Conservation (phyloP, 1,140 invertebrate species). For the Trichoplusia ni region DNA sequence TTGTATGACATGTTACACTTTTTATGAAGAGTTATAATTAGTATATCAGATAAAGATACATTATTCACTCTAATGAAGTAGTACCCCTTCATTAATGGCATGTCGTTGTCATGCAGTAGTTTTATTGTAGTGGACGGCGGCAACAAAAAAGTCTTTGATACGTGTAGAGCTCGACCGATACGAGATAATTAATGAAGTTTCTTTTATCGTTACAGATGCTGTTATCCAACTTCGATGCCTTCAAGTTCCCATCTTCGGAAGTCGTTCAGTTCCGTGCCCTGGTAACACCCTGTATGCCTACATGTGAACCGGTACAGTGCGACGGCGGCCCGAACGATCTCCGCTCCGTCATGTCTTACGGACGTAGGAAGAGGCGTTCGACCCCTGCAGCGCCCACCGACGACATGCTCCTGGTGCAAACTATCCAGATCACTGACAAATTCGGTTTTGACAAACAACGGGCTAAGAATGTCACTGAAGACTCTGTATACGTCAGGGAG, state of each 20-base stretch:
- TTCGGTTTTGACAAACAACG: conserved; percentile 90
- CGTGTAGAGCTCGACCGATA: conserved; percentile 10
- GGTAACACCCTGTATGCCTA: conserved; percentile 96
- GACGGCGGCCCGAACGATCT: conserved; percentile 91
- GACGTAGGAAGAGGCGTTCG: conserved; percentile 86
- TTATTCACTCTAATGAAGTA: conserved; percentile 4
- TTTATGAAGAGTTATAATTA: neutral
- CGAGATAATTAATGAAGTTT: conserved; percentile 12
- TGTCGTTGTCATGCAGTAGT: neutral
- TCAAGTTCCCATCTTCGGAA: conserved; percentile 97
- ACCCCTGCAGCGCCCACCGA: conserved; percentile 84
- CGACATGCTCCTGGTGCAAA: conserved; percentile 93
- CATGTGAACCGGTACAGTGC: conserved; percentile 94
- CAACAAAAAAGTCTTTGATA: neutral
- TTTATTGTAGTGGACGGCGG: neutral
- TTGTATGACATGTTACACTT: too few relatives aligned
- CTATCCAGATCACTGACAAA: conserved; percentile 96
- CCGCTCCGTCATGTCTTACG: conserved; percentile 90
- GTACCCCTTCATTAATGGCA: neutral
- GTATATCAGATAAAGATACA: neutral
- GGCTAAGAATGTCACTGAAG: conserved; percentile 76
- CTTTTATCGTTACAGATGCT: conserved; percentile 85
- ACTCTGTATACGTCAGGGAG: conserved; percentile 83
- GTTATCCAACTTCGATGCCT: conserved; percentile 96
- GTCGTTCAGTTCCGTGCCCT: conserved; percentile 96